phyloP scores from a whole-genome alignment of 2,888 invertebrate genomes.

The Sturmia bella region DNA sequence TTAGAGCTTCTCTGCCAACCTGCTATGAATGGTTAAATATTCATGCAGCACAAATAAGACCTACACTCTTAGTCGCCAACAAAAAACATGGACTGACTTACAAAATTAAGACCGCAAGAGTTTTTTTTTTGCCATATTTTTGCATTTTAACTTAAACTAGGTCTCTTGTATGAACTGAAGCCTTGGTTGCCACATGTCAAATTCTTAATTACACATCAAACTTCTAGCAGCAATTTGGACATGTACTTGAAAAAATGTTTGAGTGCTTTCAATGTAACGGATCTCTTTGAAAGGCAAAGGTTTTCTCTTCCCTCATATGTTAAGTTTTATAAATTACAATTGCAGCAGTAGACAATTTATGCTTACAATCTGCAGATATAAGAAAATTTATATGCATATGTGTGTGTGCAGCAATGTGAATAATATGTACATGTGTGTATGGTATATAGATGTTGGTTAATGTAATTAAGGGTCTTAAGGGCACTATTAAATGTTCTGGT shows the following conservation, averaged over 20 bases:
- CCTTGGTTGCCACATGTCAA: conserved; percentile 12
- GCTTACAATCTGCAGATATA: not conserved
- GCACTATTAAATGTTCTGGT: conserved; percentile 13
- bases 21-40: not conserved
- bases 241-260: not conserved
- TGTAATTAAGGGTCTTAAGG: conserved; percentile 20
- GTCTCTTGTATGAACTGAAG: conserved; percentile 14
- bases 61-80: not conserved
- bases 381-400: not conserved
- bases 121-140: conserved; percentile 31
- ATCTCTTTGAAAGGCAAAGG: conserved; percentile 41
- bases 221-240: not conserved
- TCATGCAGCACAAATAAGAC: not conserved
- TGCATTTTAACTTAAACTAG: conserved; percentile 26
- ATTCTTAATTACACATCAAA: conserved; percentile 44
- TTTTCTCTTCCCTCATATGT: conserved; percentile 8
- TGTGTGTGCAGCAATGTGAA: not conserved
- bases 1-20: not conserved
- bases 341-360: no score
- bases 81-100: not conserved
- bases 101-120: conserved; percentile 37
- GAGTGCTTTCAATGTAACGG: conserved; percentile 13
- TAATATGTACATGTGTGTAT: not conserved
- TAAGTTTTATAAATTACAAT: no score
- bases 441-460: not conserved